phyloP scores from a whole-genome alignment of 1,140 invertebrate genomes.

The Triops longicaudatus region DNA sequence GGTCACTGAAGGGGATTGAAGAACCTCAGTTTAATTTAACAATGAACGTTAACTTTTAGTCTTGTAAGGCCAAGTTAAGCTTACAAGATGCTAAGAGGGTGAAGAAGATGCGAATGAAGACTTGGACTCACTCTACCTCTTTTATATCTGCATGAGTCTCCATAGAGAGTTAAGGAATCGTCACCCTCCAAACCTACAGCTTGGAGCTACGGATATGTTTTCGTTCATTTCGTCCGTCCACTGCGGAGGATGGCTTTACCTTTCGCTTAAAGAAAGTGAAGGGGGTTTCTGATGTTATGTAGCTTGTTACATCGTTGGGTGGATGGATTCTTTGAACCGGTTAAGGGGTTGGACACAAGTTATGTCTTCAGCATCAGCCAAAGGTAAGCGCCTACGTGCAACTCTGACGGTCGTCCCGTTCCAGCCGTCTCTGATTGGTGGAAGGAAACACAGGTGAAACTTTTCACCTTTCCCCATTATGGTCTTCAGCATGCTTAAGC shows the following conservation, averaged over 20 bases:
- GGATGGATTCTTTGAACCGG: background rate
- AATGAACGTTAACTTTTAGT: background rate
- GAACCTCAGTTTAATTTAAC: background rate
- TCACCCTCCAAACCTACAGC: background rate
- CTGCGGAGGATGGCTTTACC: background rate
- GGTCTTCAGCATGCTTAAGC: background rate
- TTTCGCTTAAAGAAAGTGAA: conserved; percentile 2
- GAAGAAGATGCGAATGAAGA: background rate
- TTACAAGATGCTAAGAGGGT: background rate
- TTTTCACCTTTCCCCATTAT: background rate
- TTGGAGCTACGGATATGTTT: background rate
- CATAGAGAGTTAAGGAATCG: background rate
- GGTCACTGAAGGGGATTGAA: background rate
- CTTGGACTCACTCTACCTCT: background rate
- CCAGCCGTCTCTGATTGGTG: background rate
- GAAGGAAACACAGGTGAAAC: background rate
- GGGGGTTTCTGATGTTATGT: background rate
- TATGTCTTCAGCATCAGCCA: background rate
- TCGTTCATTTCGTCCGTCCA: background rate
- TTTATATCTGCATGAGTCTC: background rate
- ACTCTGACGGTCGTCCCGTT: background rate
- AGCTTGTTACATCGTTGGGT: background rate
- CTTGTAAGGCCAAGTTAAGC: background rate
- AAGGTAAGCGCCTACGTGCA: background rate
- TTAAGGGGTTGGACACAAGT: background rate